These are phyloP conservation scores for Lepilemur septentrionalis DNA, from an alignment of 2,797 vertebrate species.

Conservation along the genomic window DNA sequence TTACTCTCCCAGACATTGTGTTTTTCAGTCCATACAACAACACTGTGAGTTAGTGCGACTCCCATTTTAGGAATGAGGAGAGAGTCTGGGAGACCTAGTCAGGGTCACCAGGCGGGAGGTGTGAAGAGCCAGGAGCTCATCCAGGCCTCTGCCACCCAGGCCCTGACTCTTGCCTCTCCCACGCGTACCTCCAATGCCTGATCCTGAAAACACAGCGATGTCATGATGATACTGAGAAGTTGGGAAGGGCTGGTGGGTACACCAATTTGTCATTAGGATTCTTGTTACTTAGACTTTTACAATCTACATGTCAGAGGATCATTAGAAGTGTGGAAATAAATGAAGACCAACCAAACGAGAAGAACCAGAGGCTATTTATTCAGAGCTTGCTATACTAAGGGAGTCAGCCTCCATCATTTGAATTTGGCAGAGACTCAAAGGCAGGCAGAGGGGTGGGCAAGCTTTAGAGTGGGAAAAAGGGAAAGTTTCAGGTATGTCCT, in stretches of 20 bases:
- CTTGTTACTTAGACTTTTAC: background rate
- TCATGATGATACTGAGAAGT: background rate
- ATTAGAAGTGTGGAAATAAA: background rate
- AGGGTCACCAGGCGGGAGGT: background rate
- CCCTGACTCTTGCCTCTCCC: background rate
- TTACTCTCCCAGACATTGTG: background rate
- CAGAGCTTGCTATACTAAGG: background rate
- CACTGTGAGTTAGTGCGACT: background rate
- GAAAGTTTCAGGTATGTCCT: background rate
- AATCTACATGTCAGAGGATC: background rate
- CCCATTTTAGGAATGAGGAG: background rate
- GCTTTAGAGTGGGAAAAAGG: background rate
- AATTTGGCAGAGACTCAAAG: background rate
- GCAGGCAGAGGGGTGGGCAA: background rate
- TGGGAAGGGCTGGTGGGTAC: background rate
- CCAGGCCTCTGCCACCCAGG: no score
- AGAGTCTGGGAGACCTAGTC: background rate
- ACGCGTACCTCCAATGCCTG: rapidly evolving
- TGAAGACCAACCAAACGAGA: background rate
- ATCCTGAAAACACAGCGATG: background rate
- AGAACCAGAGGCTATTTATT: background rate
- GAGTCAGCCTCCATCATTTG: background rate
- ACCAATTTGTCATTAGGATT: background rate
- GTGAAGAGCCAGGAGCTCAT: background rate
- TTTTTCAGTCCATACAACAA: background rate